Conservation (phyloP, 2,113 vertebrate species). For the Meriones unguiculatus region DNA sequence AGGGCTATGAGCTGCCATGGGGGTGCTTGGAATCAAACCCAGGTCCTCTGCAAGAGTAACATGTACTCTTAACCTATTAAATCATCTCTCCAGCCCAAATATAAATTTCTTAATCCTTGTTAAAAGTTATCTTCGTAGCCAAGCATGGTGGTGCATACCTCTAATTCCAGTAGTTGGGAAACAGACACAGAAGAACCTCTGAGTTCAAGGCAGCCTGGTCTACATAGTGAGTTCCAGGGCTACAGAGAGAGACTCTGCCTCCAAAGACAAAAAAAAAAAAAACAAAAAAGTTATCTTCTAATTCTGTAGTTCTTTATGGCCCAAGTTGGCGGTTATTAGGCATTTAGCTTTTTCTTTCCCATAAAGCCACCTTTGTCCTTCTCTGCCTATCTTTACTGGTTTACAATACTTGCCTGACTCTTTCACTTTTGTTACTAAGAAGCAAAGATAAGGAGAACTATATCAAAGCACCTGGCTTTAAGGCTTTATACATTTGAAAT, state of each 20-base stretch:
- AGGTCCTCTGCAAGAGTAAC: neutral
- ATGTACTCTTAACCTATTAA: neutral
- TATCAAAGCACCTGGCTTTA: neutral
- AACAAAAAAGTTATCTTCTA: slow-evolving; percentile 13
- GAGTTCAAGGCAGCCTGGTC: neutral
- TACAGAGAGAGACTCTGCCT: neutral
- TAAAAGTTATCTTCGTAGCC: neutral
- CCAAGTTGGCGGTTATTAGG: neutral
- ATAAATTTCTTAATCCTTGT: neutral
- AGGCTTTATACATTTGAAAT: neutral
- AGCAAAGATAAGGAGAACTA: neutral
- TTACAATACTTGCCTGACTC: neutral
- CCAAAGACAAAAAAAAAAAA: neutral
- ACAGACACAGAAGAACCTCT: neutral
- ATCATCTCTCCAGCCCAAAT: neutral
- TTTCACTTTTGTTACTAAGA: slow-evolving; percentile 38
- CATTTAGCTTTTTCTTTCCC: neutral
- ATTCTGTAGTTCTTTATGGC: slow-evolving; percentile 26
- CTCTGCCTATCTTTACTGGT: neutral
- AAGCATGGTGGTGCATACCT: neutral
- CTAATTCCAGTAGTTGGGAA: neutral
- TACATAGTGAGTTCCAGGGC: neutral
- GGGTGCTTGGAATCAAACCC: neutral
- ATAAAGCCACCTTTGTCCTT: neutral
- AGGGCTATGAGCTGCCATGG: neutral